Evolutionary conservation across 2,888 invertebrate species (phyloP).

Genomic region (Eilema sororculum): DNA sequence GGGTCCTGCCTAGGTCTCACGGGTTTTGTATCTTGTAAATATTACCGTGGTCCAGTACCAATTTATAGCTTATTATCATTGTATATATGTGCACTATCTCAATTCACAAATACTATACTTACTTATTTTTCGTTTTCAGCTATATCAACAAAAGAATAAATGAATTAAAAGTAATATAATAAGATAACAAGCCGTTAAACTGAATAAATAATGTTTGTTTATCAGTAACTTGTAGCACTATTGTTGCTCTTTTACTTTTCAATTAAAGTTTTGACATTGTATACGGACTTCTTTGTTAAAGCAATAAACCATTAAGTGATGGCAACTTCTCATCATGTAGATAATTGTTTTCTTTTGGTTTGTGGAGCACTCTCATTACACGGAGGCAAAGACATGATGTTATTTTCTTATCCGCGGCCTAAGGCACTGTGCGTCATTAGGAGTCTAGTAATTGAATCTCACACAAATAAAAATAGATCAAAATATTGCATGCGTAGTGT

Average conservation of each 20-base stretch:
- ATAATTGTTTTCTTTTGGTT: conserved; percentile 61
- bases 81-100: background rate
- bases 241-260: conserved; percentile 31
- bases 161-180: conserved; percentile 8
- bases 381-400: conserved; percentile 61
- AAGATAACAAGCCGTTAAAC: conserved; percentile 8
- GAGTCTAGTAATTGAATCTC: conserved; percentile 79
- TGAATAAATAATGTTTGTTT: conserved; percentile 17
- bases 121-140: conserved; percentile 2
- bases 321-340: conserved; percentile 42
- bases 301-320: conserved; percentile 41
- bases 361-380: conserved; percentile 61
- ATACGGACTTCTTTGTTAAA: conserved; percentile 31
- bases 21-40: background rate
- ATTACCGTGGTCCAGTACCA: background rate
- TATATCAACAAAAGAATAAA: conserved; percentile 5
- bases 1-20: too few relatives aligned
- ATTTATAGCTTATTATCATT: background rate
- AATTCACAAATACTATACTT: background rate
- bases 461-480: conserved; percentile 78
- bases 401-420: conserved; percentile 66
- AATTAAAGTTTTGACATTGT: conserved; percentile 42
- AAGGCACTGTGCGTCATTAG: conserved; percentile 67
- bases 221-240: conserved; percentile 9
- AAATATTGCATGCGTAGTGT: conserved; percentile 73